These are phyloP conservation scores for Zeugodacus cucurbitae DNA, from an alignment of 1,140 invertebrate species.

Conservation along the genomic window DNA sequence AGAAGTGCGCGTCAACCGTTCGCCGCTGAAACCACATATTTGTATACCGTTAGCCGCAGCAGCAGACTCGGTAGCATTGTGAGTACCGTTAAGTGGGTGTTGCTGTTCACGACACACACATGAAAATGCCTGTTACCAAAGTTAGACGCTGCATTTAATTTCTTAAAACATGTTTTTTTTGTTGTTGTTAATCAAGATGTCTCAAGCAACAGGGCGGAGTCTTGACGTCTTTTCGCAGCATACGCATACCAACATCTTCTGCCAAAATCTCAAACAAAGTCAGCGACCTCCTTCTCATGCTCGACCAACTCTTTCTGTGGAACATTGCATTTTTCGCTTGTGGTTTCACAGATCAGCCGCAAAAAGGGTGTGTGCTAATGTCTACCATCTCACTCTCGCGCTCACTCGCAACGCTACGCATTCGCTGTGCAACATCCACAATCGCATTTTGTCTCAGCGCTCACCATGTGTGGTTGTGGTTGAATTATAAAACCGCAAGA, in stretches of 20 bases:
- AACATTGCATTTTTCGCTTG: neutral
- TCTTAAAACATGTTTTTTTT: neutral
- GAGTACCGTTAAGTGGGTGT: neutral
- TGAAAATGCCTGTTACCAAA: neutral
- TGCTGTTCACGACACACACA: neutral
- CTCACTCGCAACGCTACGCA: neutral
- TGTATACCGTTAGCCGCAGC: neutral
- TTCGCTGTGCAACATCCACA: neutral
- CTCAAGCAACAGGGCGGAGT: slow-evolving; percentile 27
- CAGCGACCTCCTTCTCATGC: neutral
- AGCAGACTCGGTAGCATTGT: neutral
- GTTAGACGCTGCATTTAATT: neutral
- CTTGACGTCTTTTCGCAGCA: neutral
- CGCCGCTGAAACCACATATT: neutral
- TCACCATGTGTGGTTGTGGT: slow-evolving; percentile 49
- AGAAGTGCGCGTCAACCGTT: neutral
- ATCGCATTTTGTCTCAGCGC: slow-evolving; percentile 1
- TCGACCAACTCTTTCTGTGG: neutral
- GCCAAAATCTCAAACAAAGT: neutral
- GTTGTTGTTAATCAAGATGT: neutral
- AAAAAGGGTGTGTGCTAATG: neutral
- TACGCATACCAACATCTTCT: neutral
- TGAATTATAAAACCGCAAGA: slow-evolving; percentile 63
- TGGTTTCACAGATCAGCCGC: neutral
- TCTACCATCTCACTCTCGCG: neutral